Evolutionary conservation across 2,113 vertebrate species (phyloP).

Genomic region (Gavialis gangeticus): DNA sequence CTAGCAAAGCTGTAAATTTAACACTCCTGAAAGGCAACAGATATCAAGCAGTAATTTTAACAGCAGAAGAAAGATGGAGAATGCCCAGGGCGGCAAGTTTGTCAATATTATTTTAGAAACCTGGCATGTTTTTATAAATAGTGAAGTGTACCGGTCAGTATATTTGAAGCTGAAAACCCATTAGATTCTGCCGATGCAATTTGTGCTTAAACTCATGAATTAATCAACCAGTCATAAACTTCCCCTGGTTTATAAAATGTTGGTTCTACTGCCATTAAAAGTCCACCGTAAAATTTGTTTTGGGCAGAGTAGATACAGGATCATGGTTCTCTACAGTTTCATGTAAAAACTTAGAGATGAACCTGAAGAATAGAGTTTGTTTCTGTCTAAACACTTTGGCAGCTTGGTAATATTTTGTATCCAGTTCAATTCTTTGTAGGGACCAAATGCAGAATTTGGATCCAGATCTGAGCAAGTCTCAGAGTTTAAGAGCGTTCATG

Average conservation of each 20-base stretch:
- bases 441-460: conserved; percentile 31
- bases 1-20: not conserved
- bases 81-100: not conserved
- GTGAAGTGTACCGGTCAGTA: conserved; percentile 41
- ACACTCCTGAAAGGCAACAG: not conserved
- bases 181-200: conserved; percentile 63
- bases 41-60: not conserved
- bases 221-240: conserved; percentile 67
- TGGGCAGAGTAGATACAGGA: not conserved
- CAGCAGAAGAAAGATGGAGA: not conserved
- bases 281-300: not conserved
- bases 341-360: not conserved
- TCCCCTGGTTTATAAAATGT: conserved; percentile 31
- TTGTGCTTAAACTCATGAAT: conserved; percentile 72
- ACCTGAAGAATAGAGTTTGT: not conserved
- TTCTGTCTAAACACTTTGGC: not conserved
- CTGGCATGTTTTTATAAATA: conserved; percentile 59
- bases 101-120: not conserved
- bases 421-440: not conserved
- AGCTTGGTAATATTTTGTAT: not conserved
- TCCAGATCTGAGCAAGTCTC: not conserved
- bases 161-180: conserved; percentile 76
- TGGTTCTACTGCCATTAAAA: not conserved
- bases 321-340: not conserved
- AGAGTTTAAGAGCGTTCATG: not conserved